Evolutionary conservation across 2,797 vertebrate genomes (phyloP), one percentile per base, ranked within the genome.

Genomic region (Merluccius polli): DNA sequence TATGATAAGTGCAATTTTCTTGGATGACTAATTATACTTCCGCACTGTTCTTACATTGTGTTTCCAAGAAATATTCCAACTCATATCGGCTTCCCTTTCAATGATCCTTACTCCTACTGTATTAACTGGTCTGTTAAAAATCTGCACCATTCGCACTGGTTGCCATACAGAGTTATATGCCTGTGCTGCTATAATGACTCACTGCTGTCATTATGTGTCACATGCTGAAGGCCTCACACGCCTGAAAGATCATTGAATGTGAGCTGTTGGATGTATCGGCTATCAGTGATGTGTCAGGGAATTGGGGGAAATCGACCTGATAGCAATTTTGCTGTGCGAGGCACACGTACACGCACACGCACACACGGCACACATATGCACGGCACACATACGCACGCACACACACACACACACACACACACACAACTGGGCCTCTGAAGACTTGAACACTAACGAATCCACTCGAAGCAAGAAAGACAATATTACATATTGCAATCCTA

Each of bases 401-500:
- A n/a, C 21, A 9, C 52, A 59, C 52, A 38, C 36, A 38, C 69
- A 81, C 75, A 81, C 79, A 76, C 59, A 75, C 73, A 67, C 79
- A 79, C 75, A 80, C 38, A 31, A n/a, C 6, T 4, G 59, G 76
- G 79, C 59, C 29, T 78, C 75, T 81, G 31, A 71, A 72, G 78
- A 67, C 72, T 81, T 35, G 44, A 71, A 77, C 35, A 73, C 78
- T 35, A 71, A 84, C 18, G 27, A 75, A 85, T 73, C 77, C 79
- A 74, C 74, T 82, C 71, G 76, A 79, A 82, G 79, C 72, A 79
- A 85, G 73, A 85, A 77, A 79, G 75, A 85, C 78, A 77, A 75
- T 44, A 79, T 76, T 72, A 84, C 83, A 79, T 70, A 79, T 77
- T 79, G 78, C 82, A 77, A 77, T 82, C 75, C 79, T 85, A 86